These are phyloP conservation scores for Anser brachyrhynchus DNA, from an alignment of 2,113 vertebrate species.

Conservation along the genomic window DNA sequence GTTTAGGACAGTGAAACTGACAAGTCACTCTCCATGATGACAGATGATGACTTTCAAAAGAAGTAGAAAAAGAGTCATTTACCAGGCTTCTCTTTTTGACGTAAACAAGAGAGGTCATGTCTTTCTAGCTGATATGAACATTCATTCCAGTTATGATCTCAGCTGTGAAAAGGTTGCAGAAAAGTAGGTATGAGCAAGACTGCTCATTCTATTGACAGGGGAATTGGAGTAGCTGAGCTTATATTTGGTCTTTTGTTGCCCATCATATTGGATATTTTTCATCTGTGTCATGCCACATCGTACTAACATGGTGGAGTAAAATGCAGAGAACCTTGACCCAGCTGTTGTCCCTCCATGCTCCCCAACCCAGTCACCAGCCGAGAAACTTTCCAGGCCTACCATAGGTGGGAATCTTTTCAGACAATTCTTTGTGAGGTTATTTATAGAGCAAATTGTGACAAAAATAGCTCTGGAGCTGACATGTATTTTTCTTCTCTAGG, in stretches of 20 bases:
- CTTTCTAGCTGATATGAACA: not conserved
- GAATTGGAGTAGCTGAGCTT: not conserved
- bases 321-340: conserved; percentile 41
- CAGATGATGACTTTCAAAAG: not conserved
- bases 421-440: conserved; percentile 65
- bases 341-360: not conserved
- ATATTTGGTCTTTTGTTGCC: conserved; percentile 6
- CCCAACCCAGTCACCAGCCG: not conserved
- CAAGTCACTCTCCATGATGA: not conserved
- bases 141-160: conserved; percentile 28
- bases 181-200: not conserved
- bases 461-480: conserved; percentile 67
- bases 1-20: conserved; percentile 13
- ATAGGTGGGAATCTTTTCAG: conserved; percentile 64
- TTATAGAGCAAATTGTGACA: conserved; percentile 56
- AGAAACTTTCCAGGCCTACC: conserved; percentile 41
- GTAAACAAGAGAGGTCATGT: conserved; percentile 11
- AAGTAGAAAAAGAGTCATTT: not conserved
- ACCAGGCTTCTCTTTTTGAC: not conserved
- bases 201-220: not conserved
- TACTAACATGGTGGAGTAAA: not conserved
- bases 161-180: conserved; percentile 6
- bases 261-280: conserved; percentile 8
- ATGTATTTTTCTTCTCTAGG: conserved; percentile 38
- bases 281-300: not conserved